These are phyloP conservation scores for Phoxinus dragarum DNA, from an alignment of 2,797 vertebrate species.

Conservation along the genomic window DNA sequence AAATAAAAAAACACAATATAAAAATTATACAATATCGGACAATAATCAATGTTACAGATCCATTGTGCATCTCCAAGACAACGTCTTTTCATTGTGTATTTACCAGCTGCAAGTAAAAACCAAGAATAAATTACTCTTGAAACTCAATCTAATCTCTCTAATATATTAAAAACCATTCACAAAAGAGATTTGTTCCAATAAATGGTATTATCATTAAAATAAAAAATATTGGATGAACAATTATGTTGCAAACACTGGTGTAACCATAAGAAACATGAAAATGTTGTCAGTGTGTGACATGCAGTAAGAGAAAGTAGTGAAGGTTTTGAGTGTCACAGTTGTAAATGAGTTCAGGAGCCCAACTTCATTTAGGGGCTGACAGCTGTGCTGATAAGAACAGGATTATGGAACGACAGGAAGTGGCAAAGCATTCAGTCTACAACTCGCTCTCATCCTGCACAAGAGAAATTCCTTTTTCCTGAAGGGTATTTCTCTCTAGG, in stretches of 20 bases:
- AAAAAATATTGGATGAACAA: background rate
- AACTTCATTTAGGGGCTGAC: conserved; percentile 71
- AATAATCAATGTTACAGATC: background rate
- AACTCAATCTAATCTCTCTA: background rate
- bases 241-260: background rate
- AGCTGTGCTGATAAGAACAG: conserved; percentile 66
- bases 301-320: conserved; percentile 66
- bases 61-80: background rate
- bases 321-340: conserved; percentile 64
- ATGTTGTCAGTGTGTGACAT: conserved; percentile 1
- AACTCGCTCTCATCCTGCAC: conserved; percentile 21
- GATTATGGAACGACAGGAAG: conserved; percentile 57
- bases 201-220: background rate
- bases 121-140: background rate
- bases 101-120: background rate
- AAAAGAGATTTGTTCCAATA: background rate
- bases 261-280: background rate
- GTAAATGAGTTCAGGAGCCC: conserved; percentile 69
- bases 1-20: background rate
- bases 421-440: conserved; percentile 22
- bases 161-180: background rate
- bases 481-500: conserved; percentile 22
- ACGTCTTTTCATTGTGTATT: background rate
- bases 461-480: conserved; percentile 27
- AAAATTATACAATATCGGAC: background rate